phyloP scores from a whole-genome alignment of 2,113 vertebrate genomes.

The Actenoides hombroni region DNA sequence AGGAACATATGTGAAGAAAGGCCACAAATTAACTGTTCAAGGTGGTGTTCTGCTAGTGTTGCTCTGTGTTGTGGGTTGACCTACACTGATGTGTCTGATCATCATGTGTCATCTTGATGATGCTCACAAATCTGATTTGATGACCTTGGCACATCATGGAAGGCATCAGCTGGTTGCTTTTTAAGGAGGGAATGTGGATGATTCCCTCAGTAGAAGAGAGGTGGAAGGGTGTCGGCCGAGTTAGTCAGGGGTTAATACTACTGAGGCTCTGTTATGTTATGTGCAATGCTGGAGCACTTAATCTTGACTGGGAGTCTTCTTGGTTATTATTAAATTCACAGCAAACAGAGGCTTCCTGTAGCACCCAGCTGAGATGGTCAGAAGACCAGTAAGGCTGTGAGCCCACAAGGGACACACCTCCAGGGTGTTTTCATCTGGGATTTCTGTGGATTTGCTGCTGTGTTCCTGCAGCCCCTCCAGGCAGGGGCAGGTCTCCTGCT shows the following conservation, averaged over 20 bases:
- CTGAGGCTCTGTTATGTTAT: background rate
- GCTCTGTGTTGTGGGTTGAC: background rate
- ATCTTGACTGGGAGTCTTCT: fast-evolving
- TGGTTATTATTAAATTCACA: background rate
- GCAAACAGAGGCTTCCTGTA: background rate
- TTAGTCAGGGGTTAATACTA: background rate
- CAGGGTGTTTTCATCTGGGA: background rate
- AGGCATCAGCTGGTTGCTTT: background rate
- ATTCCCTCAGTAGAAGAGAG: background rate
- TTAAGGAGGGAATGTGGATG: background rate
- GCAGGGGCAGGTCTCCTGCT: background rate
- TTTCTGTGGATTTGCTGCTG: background rate
- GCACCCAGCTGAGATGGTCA: background rate
- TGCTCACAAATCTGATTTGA: background rate
- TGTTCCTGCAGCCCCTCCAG: background rate
- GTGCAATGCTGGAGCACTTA: background rate
- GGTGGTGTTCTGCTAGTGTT: background rate
- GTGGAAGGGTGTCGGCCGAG: background rate
- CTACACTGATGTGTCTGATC: background rate
- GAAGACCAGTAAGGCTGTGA: background rate
- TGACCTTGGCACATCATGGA: background rate
- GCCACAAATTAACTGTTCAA: background rate
- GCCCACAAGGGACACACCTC: background rate
- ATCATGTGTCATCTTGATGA: background rate
- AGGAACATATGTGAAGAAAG: background rate